phyloP scores from a whole-genome alignment of 2,888 invertebrate genomes.

The Vesta saturnalis region DNA sequence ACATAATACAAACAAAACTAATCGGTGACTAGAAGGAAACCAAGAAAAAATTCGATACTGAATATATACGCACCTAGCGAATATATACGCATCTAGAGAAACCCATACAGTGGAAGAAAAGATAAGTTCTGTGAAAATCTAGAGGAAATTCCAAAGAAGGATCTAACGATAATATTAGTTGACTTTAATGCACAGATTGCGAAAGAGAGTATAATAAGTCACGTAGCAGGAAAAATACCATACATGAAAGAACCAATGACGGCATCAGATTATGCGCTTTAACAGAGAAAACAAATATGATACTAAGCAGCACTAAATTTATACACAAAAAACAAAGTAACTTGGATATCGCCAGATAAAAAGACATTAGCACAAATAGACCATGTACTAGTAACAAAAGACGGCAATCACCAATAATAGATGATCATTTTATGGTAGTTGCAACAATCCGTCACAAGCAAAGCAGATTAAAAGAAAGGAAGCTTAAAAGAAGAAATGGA shows the following conservation, averaged over 20 bases:
- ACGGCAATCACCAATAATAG: neutral
- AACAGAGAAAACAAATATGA: neutral
- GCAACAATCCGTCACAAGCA: neutral
- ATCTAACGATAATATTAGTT: neutral
- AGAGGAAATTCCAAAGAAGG: neutral
- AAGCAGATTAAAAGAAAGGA: neutral
- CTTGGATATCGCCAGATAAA: neutral
- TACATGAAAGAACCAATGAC: neutral
- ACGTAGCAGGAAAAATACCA: too few species aligned
- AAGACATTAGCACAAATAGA: neutral
- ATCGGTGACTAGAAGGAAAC: too few species aligned
- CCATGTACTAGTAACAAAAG: neutral
- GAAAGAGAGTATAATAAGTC: neutral
- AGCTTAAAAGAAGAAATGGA: neutral
- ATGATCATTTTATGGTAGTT: neutral
- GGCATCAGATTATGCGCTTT: neutral
- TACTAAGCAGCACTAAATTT: neutral
- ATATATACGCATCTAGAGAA: too few species aligned
- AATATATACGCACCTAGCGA: neutral
- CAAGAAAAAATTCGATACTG: neutral
- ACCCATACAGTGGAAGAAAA: too few species aligned
- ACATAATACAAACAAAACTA: neutral
- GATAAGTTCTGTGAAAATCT: neutral
- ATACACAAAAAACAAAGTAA: neutral
- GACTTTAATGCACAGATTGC: neutral